Evolutionary conservation across 2,888 invertebrate species (phyloP).

Genomic region (Icerya purchasi): DNA sequence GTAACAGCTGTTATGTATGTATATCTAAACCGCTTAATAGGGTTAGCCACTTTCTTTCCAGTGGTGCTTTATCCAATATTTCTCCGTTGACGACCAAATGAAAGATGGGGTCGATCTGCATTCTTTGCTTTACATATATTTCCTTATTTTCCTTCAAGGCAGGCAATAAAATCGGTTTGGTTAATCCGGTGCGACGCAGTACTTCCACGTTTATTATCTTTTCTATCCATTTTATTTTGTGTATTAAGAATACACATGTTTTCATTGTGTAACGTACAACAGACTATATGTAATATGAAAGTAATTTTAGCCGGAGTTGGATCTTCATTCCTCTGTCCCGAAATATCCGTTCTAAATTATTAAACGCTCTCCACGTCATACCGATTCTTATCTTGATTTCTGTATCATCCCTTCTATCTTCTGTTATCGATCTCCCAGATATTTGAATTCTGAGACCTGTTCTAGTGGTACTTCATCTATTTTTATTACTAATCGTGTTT

Average conservation of each 20-base stretch:
- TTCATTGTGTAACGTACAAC: not conserved
- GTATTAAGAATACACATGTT: not conserved
- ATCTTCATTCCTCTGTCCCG: not conserved
- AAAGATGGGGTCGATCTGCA: not conserved
- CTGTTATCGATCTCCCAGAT: not conserved
- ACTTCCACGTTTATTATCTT: not conserved
- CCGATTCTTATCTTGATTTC: not conserved
- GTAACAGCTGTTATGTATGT: not conserved
- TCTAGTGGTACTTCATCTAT: not conserved
- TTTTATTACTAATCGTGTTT: not conserved
- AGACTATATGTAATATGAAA: not conserved
- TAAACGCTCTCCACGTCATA: not conserved
- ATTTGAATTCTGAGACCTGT: not conserved
- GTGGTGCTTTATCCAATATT: not conserved
- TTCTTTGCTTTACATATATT: not conserved
- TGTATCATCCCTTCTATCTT: not conserved
- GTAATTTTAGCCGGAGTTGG: no score
- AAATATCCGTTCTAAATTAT: not conserved
- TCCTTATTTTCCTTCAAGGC: not conserved
- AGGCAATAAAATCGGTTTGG: not conserved
- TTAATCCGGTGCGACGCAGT: no score
- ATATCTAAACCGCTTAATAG: not conserved
- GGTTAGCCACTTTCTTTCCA: not conserved
- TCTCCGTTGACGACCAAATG: not conserved
- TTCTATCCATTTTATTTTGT: not conserved